Conservation (phyloP, 2,888 invertebrate species). For the Cosmopolites sordidus region DNA sequence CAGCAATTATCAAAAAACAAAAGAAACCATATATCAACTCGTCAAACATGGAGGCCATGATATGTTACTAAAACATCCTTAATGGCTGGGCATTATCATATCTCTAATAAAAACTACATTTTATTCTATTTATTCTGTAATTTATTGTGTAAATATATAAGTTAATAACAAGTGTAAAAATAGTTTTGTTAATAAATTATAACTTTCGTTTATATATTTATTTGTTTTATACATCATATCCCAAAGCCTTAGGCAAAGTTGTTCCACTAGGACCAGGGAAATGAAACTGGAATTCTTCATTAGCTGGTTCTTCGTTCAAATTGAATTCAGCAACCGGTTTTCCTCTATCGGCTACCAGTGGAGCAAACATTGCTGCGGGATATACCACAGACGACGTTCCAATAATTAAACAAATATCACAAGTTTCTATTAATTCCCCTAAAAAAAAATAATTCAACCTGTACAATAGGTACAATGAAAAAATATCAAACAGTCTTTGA, state of each 20-base stretch:
- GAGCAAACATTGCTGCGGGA: conserved; percentile 85
- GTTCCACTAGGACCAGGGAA: conserved; percentile 44
- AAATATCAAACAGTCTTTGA: background rate
- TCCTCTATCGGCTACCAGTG: conserved; percentile 66
- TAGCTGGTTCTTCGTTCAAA: conserved; percentile 40
- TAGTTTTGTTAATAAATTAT: background rate
- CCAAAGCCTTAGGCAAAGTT: conserved; percentile 44
- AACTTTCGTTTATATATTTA: too few relatives aligned
- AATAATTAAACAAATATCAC: conserved; percentile 76
- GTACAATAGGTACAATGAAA: conserved; percentile 2
- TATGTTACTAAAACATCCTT: too few relatives aligned
- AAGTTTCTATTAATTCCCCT: conserved; percentile 61
- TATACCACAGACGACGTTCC: conserved; percentile 86
- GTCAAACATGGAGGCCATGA: too few relatives aligned
- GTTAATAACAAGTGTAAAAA: background rate
- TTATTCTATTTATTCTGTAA: background rate
- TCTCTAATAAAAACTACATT: too few relatives aligned
- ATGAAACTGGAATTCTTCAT: conserved; percentile 39
- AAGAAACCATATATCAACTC: too few relatives aligned
- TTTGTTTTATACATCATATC: conserved; percentile 8
- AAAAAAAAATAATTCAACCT: too few relatives aligned
- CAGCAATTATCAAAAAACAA: too few relatives aligned
- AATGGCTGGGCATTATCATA: too few relatives aligned
- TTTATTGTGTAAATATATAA: background rate
- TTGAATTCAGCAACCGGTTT: conserved; percentile 75